Conservation (phyloP, 2,888 invertebrate species). For the Ichneumoninae sp. region DNA sequence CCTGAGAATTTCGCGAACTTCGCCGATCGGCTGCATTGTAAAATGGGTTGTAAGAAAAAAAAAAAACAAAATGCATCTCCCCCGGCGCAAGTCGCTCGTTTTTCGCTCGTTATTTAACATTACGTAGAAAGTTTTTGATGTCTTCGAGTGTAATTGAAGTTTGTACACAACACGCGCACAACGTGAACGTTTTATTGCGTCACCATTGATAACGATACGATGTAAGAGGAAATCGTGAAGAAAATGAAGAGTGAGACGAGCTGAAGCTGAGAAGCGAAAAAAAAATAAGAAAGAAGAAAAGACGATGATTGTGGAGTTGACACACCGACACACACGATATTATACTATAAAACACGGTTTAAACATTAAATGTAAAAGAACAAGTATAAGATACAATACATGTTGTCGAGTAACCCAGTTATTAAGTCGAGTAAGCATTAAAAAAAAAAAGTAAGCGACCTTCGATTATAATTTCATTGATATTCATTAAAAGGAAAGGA, state of each 20-base stretch:
- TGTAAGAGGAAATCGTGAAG: slow-evolving; percentile 31
- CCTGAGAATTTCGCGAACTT: slow-evolving; percentile 18
- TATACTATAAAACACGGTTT: slow-evolving; percentile 62
- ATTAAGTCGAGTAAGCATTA: slow-evolving; percentile 81
- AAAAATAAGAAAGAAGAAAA: slow-evolving; percentile 58
- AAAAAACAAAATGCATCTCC: slow-evolving; percentile 23
- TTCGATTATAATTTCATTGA: slow-evolving; percentile 60
- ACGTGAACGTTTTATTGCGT: slow-evolving; percentile 79
- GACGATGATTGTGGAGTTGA: slow-evolving; percentile 45
- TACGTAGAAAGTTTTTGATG: slow-evolving; percentile 84
- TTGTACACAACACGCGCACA: slow-evolving; percentile 83
- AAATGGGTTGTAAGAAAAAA: neutral
- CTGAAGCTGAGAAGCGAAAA: slow-evolving; percentile 49
- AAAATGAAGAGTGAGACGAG: slow-evolving; percentile 30
- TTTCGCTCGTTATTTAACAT: slow-evolving; percentile 69
- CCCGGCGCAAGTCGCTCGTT: slow-evolving; percentile 50
- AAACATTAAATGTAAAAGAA: slow-evolving; percentile 80
- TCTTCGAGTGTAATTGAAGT: slow-evolving; percentile 83
- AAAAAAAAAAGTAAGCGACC: slow-evolving; percentile 68
- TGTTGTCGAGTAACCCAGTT: slow-evolving; percentile 83
- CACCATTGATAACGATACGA: slow-evolving; percentile 74
- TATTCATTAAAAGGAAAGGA: slow-evolving; percentile 58
- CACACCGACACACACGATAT: slow-evolving; percentile 69
- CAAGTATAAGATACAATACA: slow-evolving; percentile 77
- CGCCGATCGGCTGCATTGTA: neutral